phyloP scores from a whole-genome alignment of 2,113 vertebrate genomes.

The Corythaixoides concolor region DNA sequence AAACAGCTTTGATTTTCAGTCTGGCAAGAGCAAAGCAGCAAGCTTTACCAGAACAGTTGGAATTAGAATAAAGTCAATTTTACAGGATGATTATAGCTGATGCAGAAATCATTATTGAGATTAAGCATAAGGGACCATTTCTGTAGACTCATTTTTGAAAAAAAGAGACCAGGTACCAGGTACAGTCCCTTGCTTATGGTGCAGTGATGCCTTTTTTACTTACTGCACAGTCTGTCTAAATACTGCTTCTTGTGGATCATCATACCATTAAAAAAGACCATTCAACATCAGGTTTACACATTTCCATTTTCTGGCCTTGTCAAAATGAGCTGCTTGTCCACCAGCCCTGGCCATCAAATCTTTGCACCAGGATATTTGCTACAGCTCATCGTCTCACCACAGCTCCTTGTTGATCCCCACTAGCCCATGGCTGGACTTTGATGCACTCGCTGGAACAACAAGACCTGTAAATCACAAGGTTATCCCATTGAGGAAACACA shows the following conservation, averaged over 20 bases:
- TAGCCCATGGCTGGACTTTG: background rate
- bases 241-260: background rate
- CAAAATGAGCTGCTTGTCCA: background rate
- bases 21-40: background rate
- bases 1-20: background rate
- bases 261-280: background rate
- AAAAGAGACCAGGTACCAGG: background rate
- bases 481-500: background rate
- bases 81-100: background rate
- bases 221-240: background rate
- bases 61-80: background rate
- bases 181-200: too few species aligned
- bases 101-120: background rate
- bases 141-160: background rate
- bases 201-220: background rate
- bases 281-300: too few species aligned
- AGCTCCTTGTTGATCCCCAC: background rate
- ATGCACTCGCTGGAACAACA: fast-evolving
- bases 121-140: background rate
- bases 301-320: background rate
- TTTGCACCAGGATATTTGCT: background rate
- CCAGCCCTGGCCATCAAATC: background rate
- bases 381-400: background rate
- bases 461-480: background rate
- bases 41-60: background rate